Conservation (phyloP, 2,888 invertebrate species). For the Gymnosoma rotundatum region DNA sequence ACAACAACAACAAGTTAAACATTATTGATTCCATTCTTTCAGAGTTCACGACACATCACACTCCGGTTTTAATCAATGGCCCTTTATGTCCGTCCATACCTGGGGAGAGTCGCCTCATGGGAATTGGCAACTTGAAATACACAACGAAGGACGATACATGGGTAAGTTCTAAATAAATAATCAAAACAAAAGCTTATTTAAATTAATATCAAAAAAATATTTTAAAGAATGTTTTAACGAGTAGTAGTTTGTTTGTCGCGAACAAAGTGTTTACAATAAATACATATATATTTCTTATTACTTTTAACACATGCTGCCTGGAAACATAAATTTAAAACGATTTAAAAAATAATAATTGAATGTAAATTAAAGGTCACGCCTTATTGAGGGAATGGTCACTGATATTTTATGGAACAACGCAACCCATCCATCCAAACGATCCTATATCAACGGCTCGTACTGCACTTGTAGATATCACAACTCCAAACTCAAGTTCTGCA, state of each 20-base stretch:
- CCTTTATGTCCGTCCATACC: conserved; percentile 99
- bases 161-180: conserved; percentile 83
- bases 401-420: conserved; percentile 93
- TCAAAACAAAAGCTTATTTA: neutral
- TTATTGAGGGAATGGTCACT: conserved; percentile 96
- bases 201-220: neutral
- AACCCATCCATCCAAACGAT: conserved; percentile 85
- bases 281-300: conserved; percentile 18
- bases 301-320: conserved; percentile 69
- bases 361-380: conserved; percentile 87
- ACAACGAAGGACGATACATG: conserved; percentile 94
- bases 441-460: conserved; percentile 83
- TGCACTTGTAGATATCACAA: conserved; percentile 76
- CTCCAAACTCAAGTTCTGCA: conserved; percentile 77
- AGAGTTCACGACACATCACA: conserved; percentile 91
- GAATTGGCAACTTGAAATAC: conserved; percentile 96
- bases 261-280: neutral
- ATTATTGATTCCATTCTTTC: conserved; percentile 36
- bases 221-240: neutral
- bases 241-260: conserved; percentile 42
- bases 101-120: conserved; percentile 99
- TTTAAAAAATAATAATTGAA: conserved; percentile 20
- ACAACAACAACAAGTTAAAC: too few species aligned
- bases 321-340: conserved; percentile 46
- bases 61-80: conserved; percentile 98